Conservation (phyloP, 2,797 vertebrate species). For the Argya squamiceps region DNA sequence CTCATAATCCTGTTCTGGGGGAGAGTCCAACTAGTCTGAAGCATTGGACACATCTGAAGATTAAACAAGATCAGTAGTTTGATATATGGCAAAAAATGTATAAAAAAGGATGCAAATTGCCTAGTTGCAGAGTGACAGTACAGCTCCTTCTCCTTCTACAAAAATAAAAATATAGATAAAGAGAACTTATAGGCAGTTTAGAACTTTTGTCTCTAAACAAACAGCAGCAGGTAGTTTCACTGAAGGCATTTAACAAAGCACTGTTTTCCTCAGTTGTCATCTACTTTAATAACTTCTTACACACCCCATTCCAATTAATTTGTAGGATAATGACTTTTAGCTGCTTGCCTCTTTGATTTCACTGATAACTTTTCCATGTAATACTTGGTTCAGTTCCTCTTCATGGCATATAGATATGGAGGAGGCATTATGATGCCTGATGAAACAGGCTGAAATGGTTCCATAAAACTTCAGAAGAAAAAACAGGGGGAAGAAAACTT, state of each 20-base stretch:
- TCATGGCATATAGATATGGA: background rate
- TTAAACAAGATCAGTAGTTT: background rate
- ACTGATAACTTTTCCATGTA: background rate
- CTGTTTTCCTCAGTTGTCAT: background rate
- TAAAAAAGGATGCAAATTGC: background rate
- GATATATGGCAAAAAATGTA: background rate
- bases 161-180: background rate
- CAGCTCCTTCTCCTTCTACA: background rate
- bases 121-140: background rate
- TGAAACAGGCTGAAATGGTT: background rate
- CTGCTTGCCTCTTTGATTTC: background rate
- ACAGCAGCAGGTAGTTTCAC: background rate
- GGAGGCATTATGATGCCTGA: background rate
- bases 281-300: background rate
- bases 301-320: background rate
- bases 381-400: background rate
- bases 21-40: background rate
- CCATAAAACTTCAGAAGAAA: background rate
- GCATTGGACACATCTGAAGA: background rate
- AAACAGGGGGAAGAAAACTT: background rate
- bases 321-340: background rate
- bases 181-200: background rate
- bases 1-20: background rate
- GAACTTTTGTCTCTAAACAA: background rate
- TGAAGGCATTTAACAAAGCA: background rate